Conservation (phyloP, 2,888 invertebrate species). For the Bugulina stolonifera region DNA sequence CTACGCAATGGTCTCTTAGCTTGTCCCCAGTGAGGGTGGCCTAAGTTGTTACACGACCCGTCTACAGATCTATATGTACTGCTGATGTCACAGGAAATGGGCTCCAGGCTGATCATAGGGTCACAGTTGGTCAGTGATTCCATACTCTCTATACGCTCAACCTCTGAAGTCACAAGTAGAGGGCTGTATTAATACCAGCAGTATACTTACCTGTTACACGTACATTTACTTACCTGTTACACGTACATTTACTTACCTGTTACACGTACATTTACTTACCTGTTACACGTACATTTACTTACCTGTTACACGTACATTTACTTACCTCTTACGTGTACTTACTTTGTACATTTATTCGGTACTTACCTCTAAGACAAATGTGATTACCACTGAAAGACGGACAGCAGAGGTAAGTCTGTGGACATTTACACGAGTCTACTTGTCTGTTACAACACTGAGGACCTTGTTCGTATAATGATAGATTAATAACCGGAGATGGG, state of each 20-base stretch:
- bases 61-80: slow-evolving; percentile 34
- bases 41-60: slow-evolving; percentile 38
- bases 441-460: background rate
- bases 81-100: slow-evolving; percentile 29
- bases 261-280: too few species aligned
- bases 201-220: too few species aligned
- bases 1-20: slow-evolving; percentile 31
- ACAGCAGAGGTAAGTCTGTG: background rate
- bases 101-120: background rate
- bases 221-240: too few species aligned
- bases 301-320: too few species aligned
- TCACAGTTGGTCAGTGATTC: background rate
- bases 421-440: background rate
- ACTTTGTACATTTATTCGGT: too few species aligned
- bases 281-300: too few species aligned
- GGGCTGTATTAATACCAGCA: too few species aligned
- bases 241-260: too few species aligned
- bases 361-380: background rate
- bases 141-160: too few species aligned
- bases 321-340: too few species aligned
- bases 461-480: background rate
- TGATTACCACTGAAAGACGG: background rate
- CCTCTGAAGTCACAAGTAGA: too few species aligned
- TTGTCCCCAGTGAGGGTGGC: slow-evolving; percentile 32
- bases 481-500: background rate